Base-by-base conservation (phyloP, 2,888 invertebrate species). In the Neelides folsomi region DNA sequence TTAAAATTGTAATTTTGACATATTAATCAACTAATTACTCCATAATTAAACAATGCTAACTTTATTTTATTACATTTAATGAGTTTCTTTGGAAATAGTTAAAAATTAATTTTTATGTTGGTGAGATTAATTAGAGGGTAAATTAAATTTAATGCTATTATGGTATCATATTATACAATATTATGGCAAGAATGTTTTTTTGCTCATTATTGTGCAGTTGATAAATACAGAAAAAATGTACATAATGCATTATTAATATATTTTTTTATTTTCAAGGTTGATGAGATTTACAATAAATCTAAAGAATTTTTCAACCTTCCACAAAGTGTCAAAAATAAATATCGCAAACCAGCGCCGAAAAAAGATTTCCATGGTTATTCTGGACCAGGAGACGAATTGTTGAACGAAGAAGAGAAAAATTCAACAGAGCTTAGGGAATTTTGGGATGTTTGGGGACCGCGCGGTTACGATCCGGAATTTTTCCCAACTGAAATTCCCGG, bases 381-480 rank as follows among this genome's bases (percentile, higher is more conserved):
- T n/a, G 45, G 41, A 1, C 53, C 53, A 12, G 53, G 53, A 19
- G 53, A 53, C 15, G 53, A 53, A 53, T 20, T 46, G 40, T 19
- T 52, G 37, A 47, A 38, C 40, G 45, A 50, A 37, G 16, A 34
- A 10, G 13, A 12, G 12, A 46, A 48, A 10, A 48, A 40, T n/a
- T 48, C 48, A 5, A 41, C 16, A 7, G 48, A 48, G 18, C 37
- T 39, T 2, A 39, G 48, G 13, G 48, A 48, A 15, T 2, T 9
- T 13, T 48, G 13, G 13, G 48, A 48, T 20, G 18, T 40, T 18
- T 48, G 20, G 19, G 48, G 48, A 5, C 13, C n/a, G n/a, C 42
- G 34, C 10, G 34, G 9, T 13, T 13, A 49, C 18, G 12, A 15
- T 4, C n/a, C 8, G 2, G 7, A 9, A 15, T 15, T 41, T 27